Conservation (phyloP, 2,888 invertebrate species). For the Carabus problematicus region DNA sequence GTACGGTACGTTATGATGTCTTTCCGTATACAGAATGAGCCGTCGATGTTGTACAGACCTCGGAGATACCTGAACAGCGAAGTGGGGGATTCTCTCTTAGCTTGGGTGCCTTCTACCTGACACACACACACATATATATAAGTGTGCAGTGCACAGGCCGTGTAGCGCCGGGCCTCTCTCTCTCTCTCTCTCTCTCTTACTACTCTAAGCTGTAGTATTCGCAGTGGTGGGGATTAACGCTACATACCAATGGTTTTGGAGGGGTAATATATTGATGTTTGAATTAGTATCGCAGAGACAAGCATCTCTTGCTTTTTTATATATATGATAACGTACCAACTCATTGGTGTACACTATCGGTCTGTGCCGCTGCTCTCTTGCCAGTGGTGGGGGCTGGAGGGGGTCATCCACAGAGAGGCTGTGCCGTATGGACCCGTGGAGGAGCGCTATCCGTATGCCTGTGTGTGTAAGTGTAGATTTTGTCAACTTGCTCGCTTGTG, state of each 20-base stretch:
- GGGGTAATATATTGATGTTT: slow-evolving; percentile 55
- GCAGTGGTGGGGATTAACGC: not conserved
- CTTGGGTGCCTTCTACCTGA: not conserved
- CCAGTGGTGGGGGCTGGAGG: slow-evolving; percentile 53
- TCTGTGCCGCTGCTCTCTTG: slow-evolving; percentile 40
- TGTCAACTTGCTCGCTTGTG: too few relatives aligned
- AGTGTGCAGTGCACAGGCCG: not conserved
- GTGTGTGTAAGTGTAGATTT: too few relatives aligned
- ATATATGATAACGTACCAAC: slow-evolving; percentile 55
- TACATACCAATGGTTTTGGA: not conserved
- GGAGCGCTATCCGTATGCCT: too few relatives aligned
- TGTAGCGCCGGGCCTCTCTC: not conserved
- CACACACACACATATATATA: not conserved
- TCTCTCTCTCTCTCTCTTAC: too few relatives aligned
- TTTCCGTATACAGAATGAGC: not conserved
- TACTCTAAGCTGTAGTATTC: not conserved
- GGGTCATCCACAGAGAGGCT: too few relatives aligned
- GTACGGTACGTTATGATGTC: not conserved
- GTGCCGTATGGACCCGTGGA: too few relatives aligned
- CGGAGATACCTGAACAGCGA: not conserved
- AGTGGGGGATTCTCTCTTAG: slow-evolving; percentile 11
- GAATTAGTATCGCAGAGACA: slow-evolving; percentile 56
- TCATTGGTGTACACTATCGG: slow-evolving; percentile 53
- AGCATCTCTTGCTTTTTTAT: slow-evolving; percentile 53
- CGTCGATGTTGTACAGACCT: slow-evolving; percentile 3